Evolutionary conservation across 2,888 invertebrate species (phyloP).

Genomic region (Spilosoma lubricipeda): DNA sequence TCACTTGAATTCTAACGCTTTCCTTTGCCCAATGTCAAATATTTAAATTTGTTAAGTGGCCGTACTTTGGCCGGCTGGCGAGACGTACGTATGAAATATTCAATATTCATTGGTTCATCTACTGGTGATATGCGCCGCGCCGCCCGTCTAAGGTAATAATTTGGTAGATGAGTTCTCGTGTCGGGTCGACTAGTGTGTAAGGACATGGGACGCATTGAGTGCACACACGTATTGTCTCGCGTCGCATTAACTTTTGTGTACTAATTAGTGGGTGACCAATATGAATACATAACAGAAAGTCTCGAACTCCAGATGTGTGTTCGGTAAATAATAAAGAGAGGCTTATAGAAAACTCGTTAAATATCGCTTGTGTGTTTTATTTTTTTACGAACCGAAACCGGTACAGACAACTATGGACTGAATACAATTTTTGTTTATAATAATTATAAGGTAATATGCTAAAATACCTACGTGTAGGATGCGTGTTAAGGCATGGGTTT

Average conservation of each 20-base stretch:
- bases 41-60: slow-evolving; percentile 86
- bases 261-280: slow-evolving; percentile 85
- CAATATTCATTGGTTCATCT: slow-evolving; percentile 79
- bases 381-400: slow-evolving; percentile 74
- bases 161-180: slow-evolving; percentile 57
- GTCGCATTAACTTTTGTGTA: slow-evolving; percentile 82
- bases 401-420: slow-evolving; percentile 64
- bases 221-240: slow-evolving; percentile 75
- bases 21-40: slow-evolving; percentile 84
- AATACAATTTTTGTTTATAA: slow-evolving; percentile 71
- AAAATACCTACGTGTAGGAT: slow-evolving; percentile 58
- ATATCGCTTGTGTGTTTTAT: slow-evolving; percentile 73
- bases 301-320: slow-evolving; percentile 81
- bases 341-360: slow-evolving; percentile 77
- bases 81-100: slow-evolving; percentile 78
- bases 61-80: slow-evolving; percentile 81
- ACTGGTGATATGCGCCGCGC: slow-evolving; percentile 60
- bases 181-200: slow-evolving; percentile 58
- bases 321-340: slow-evolving; percentile 79
- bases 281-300: slow-evolving; percentile 85
- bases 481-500: slow-evolving; percentile 56
- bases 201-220: slow-evolving; percentile 70
- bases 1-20: slow-evolving; percentile 87
- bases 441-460: slow-evolving; percentile 63
- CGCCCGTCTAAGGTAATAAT: slow-evolving; percentile 64